Evolutionary conservation across 1,140 invertebrate species (phyloP).

Genomic region (Meloidogyne floridensis): DNA sequence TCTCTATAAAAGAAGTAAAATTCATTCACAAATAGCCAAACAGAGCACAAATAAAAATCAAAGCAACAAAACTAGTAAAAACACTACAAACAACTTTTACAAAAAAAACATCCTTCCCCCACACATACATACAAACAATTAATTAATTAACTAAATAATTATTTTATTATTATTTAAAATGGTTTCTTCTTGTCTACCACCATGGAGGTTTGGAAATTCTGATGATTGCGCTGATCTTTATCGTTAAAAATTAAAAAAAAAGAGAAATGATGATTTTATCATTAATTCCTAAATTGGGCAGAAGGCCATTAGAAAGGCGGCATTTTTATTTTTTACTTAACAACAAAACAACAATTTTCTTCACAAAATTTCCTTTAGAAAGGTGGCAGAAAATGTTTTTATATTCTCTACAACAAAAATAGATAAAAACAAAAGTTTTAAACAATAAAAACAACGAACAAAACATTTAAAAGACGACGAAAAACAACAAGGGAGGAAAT

Average conservation of each 20-base stretch:
- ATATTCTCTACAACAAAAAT: too few relatives aligned
- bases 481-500: too few relatives aligned
- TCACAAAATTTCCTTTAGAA: conserved; percentile 6
- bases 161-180: neutral
- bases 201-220: neutral
- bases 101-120: too few relatives aligned
- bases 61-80: too few relatives aligned
- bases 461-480: too few relatives aligned
- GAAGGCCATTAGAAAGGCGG: conserved; percentile 1
- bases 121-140: neutral
- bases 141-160: neutral
- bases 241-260: neutral
- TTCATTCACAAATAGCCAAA: too few relatives aligned
- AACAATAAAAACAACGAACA: neutral
- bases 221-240: conserved; percentile 6
- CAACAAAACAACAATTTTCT: neutral
- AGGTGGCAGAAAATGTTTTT: neutral
- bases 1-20: neutral
- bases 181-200: conserved; percentile 1
- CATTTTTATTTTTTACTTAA: neutral
- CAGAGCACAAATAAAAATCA: too few relatives aligned
- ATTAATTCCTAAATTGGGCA: neutral
- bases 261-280: neutral
- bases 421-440: too few relatives aligned
- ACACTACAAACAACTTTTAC: too few relatives aligned